Evolutionary conservation across 2,888 invertebrate species (phyloP).

Genomic region (Platycnemis pennipes): DNA sequence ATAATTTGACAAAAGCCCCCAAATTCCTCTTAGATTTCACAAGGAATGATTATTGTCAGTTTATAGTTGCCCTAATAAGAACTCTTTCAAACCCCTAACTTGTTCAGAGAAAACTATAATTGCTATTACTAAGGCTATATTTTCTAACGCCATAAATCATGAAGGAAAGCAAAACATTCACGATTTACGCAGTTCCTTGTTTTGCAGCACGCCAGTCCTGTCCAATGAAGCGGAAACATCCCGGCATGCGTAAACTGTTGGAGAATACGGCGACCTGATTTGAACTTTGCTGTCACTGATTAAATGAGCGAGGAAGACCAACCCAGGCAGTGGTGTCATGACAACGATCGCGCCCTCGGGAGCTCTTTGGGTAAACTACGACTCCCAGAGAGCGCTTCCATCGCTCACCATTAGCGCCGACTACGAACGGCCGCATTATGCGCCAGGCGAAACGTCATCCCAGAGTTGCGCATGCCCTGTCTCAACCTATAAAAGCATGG

Average conservation of each 20-base stretch:
- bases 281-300: background rate
- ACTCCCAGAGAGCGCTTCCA: background rate
- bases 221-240: background rate
- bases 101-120: too few relatives aligned
- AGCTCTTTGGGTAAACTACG: background rate
- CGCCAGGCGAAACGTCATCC: background rate
- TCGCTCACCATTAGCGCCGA: background rate
- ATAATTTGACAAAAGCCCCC: too few relatives aligned
- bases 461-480: background rate
- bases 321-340: background rate
- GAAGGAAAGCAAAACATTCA: too few relatives aligned
- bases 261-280: background rate
- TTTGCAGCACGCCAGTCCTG: too few relatives aligned
- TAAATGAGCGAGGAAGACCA: background rate
- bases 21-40: too few relatives aligned
- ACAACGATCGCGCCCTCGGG: conserved; percentile 9
- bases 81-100: too few relatives aligned
- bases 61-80: too few relatives aligned
- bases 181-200: too few relatives aligned
- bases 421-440: background rate
- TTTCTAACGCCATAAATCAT: too few relatives aligned
- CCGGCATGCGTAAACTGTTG: background rate
- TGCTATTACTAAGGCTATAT: too few relatives aligned
- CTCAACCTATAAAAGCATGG: too few relatives aligned
- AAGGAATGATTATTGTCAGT: too few relatives aligned